phyloP scores from a whole-genome alignment of 2,888 invertebrate species.

The Lasioglossum malachurum region DNA sequence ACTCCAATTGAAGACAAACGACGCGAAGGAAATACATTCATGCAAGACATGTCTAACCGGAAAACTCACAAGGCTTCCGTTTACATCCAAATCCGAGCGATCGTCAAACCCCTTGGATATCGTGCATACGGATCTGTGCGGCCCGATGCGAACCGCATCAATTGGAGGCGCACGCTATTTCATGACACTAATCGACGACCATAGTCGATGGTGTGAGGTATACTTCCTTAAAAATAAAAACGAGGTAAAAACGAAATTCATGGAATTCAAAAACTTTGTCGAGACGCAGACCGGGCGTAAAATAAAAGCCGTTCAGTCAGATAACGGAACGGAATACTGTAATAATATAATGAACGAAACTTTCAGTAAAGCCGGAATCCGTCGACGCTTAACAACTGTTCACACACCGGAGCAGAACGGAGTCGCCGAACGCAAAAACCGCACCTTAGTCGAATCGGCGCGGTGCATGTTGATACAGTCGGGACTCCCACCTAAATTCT shows the following conservation, averaged over 20 bases:
- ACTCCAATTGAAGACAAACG: background rate
- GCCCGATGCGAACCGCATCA: slow-evolving; percentile 14
- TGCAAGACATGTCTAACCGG: background rate
- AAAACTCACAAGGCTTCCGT: background rate
- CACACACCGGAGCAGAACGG: slow-evolving; percentile 17
- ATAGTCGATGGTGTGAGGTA: background rate
- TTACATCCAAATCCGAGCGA: slow-evolving; percentile 15
- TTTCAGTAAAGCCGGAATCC: background rate
- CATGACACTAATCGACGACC: slow-evolving; percentile 1
- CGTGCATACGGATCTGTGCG: slow-evolving; percentile 16
- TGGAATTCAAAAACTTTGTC: background rate
- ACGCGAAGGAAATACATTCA: background rate
- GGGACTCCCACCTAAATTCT: slow-evolving; percentile 2
- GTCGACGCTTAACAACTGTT: background rate
- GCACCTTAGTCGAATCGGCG: slow-evolving; percentile 7
- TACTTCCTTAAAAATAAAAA: slow-evolving; percentile 22
- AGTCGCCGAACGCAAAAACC: background rate
- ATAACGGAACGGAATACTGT: slow-evolving; percentile 19
- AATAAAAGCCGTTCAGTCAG: slow-evolving; percentile 11
- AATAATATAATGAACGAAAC: background rate
- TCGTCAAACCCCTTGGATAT: background rate
- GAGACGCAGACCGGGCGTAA: slow-evolving; percentile 3
- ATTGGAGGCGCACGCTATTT: background rate
- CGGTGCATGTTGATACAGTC: slow-evolving; percentile 13
- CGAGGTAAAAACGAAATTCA: background rate